Conservation (phyloP, 2,113 vertebrate genomes). For the Pithys albifrons region DNA sequence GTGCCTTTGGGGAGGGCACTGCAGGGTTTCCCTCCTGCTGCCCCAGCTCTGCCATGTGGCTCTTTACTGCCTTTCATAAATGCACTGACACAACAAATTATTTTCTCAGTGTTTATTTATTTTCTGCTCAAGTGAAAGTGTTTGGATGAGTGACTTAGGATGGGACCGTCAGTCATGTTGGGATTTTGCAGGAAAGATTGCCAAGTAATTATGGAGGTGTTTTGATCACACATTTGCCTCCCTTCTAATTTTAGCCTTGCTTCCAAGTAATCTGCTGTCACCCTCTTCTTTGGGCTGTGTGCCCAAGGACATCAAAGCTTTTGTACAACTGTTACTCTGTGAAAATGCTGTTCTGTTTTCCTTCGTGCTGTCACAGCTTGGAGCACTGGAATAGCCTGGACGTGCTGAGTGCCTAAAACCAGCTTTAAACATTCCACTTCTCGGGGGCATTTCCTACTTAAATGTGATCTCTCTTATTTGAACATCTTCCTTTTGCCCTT, state of each 20-base stretch:
- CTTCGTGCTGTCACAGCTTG: background rate
- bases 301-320: conserved; percentile 7
- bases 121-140: background rate
- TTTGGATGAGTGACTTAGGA: background rate
- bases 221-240: conserved; percentile 40
- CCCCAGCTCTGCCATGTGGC: background rate
- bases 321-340: background rate
- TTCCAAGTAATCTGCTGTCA: conserved; percentile 57
- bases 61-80: background rate
- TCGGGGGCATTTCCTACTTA: background rate
- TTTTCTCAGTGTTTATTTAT: conserved; percentile 25
- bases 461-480: background rate
- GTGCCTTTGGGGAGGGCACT: background rate
- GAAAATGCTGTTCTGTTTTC: conserved; percentile 22
- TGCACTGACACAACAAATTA: background rate
- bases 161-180: background rate
- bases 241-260: conserved; percentile 64
- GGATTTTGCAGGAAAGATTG: conserved; percentile 35
- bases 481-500: background rate
- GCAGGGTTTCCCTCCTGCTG: background rate
- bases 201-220: conserved; percentile 38
- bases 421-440: background rate
- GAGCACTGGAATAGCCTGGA: background rate
- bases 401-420: background rate
- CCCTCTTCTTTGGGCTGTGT: conserved; percentile 20